Conservation (phyloP, 1,140 invertebrate genomes). For the Zaprionus kolodkinae region DNA sequence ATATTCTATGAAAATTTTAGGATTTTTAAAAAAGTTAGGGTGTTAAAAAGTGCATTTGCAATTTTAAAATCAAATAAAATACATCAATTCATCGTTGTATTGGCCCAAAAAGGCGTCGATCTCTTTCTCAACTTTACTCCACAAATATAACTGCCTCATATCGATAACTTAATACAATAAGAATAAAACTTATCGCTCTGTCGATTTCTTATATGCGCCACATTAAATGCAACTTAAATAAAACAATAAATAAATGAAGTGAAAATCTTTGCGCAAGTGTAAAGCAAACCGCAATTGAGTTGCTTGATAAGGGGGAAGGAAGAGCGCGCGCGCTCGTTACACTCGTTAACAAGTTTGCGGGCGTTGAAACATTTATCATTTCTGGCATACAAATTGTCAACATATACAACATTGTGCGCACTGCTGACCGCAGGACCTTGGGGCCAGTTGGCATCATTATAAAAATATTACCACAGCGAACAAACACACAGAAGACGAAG, state of each 20-base stretch:
- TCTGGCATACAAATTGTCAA: conserved; percentile 64
- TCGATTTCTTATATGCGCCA: not conserved
- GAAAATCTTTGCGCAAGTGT: not conserved
- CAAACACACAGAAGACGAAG: conserved; percentile 8
- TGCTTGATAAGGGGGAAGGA: conserved; percentile 15
- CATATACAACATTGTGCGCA: conserved; percentile 15
- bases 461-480: conserved; percentile 66
- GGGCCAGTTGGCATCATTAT: conserved; percentile 61
- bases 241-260: not conserved
- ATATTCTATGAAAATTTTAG: too few species aligned
- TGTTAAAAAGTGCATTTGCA: too few species aligned
- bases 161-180: too few species aligned
- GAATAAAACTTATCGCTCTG: too few species aligned
- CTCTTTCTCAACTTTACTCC: too few species aligned
- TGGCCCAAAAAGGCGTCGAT: too few species aligned
- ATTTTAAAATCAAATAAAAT: too few species aligned
- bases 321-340: not conserved
- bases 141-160: too few species aligned
- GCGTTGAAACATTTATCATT: conserved; percentile 60
- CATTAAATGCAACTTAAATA: not conserved
- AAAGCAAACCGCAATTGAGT: conserved; percentile 23
- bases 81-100: too few species aligned
- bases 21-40: too few species aligned
- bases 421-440: conserved; percentile 22
- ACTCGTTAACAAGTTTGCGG: conserved; percentile 47